These are phyloP conservation scores for Psittacus erithacus DNA, from an alignment of 2,113 vertebrate species.

Conservation along the genomic window DNA sequence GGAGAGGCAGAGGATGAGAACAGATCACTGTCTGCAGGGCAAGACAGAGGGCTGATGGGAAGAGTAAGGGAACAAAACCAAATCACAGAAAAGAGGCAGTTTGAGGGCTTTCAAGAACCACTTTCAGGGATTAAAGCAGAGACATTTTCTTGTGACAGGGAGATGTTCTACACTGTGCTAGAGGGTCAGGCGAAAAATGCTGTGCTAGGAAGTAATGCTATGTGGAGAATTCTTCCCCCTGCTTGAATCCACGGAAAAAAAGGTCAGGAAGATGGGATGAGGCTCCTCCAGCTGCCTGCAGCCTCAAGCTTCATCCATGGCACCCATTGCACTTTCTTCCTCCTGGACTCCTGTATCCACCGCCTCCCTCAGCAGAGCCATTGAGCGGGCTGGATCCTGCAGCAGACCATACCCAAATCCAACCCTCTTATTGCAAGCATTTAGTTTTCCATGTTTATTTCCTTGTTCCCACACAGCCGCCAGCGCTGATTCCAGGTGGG, in stretches of 20 bases:
- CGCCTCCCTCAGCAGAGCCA: neutral
- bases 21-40: neutral
- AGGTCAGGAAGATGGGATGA: accelerated
- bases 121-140: neutral
- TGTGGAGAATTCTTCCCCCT: neutral
- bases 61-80: neutral
- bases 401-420: neutral
- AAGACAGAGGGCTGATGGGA: neutral
- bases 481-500: neutral
- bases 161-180: neutral
- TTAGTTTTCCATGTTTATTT: neutral
- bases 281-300: neutral
- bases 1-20: neutral
- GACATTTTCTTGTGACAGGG: neutral
- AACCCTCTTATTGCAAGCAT: neutral
- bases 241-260: accelerated
- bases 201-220: neutral
- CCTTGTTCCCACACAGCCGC: neutral
- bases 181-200: neutral
- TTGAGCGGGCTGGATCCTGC: accelerated
- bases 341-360: accelerated
- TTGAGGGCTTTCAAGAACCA: neutral
- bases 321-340: neutral
- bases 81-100: neutral
- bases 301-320: accelerated